Percentiles rank a stretch among this genome's conserved stretches.
Conservation (phyloP, 2,888 invertebrate genomes). For the Melipona bicolor region DNA sequence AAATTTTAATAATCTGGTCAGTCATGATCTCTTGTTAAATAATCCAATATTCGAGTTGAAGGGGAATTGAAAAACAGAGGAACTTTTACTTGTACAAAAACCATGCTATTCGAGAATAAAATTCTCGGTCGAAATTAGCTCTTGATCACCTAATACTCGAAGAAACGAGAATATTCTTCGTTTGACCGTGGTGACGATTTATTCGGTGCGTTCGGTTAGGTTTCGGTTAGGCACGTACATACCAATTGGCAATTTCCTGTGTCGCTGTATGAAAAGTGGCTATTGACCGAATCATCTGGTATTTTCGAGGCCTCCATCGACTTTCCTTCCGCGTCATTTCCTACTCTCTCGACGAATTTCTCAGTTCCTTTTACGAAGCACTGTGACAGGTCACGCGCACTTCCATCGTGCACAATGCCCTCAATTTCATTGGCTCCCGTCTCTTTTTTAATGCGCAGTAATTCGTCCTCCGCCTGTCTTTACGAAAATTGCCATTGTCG, state of each 20-base stretch:
- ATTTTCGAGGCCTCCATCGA: slow-evolving; percentile 38
- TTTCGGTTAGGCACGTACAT: slow-evolving; percentile 20
- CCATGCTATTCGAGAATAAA: too few relatives aligned
- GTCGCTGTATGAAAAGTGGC: slow-evolving; percentile 41
- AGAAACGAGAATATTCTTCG: background rate
- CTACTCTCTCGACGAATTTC: slow-evolving; percentile 35
- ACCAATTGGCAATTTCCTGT: slow-evolving; percentile 46
- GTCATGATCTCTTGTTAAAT: too few relatives aligned
- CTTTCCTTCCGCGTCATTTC: slow-evolving; percentile 49
- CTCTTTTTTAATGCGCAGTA: slow-evolving; percentile 30
- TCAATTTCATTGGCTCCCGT: slow-evolving; percentile 42
- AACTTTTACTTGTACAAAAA: too few relatives aligned
- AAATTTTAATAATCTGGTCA: too few relatives aligned
- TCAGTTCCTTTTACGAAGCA: slow-evolving; percentile 14
- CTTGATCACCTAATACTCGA: background rate
- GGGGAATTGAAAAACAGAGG: too few relatives aligned
- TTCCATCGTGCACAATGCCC: slow-evolving; percentile 42
- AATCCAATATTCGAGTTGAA: too few relatives aligned
- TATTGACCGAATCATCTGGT: slow-evolving; percentile 42
- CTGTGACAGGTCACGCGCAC: slow-evolving; percentile 46
- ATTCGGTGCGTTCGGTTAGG: slow-evolving; percentile 16
- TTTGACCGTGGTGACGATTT: slow-evolving; percentile 19
- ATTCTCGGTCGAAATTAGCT: too few relatives aligned
- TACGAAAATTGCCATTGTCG: slow-evolving; percentile 6
- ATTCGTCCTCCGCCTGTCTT: slow-evolving; percentile 6